Base-by-base conservation (phyloP, 2,113 vertebrate species). In the Buteo buteo region DNA sequence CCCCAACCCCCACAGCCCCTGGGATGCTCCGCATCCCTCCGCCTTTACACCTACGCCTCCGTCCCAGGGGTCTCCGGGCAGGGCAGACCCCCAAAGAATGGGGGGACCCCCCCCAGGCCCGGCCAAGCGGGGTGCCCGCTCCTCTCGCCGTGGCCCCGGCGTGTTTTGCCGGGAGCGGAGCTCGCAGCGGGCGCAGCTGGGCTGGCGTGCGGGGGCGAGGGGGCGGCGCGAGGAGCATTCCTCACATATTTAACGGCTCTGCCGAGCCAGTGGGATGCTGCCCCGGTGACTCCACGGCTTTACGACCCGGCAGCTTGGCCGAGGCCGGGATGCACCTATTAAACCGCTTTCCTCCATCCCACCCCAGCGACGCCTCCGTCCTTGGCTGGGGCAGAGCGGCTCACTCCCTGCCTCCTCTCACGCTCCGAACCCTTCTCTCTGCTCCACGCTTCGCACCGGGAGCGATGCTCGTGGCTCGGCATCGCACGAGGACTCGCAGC, bases 401-500 rank as follows among this genome's bases (percentile, higher is more conserved):
- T 69, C 44, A 0, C 2, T 77, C 82, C 22, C 65, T 8, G 59
- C 38, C 8, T 14, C 44, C 16, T 22, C 2, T 4, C 28, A 1
- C 7, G 0, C 40, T 42, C 64, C 25, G 2, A 32, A 16, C 5
- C 25, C 45, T 58, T 4, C 17, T 7, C 18, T 31, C 47, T 3
- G 45, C 12, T 70, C 47, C 50, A 13, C 4, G 29, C n/a, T 25
- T 61, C 5, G 0, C 32, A 2, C 10, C 1, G 7, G 57, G 57
- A 72, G 34, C 0, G n/a, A 80, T 15, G 86, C 66, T 82, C 28
- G 0, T 7, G 62, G 7, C 31, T 59, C 12, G 1, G 29, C 49
- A 6, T 11, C 10, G 0, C 42, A 1, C 0, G 2, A 19, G 58
- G 76, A 0, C 8, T 61, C 1, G 3, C 47, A 3, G 18, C 0